phyloP scores from a whole-genome alignment of 2,888 invertebrate genomes.

The Lithosia quadra region DNA sequence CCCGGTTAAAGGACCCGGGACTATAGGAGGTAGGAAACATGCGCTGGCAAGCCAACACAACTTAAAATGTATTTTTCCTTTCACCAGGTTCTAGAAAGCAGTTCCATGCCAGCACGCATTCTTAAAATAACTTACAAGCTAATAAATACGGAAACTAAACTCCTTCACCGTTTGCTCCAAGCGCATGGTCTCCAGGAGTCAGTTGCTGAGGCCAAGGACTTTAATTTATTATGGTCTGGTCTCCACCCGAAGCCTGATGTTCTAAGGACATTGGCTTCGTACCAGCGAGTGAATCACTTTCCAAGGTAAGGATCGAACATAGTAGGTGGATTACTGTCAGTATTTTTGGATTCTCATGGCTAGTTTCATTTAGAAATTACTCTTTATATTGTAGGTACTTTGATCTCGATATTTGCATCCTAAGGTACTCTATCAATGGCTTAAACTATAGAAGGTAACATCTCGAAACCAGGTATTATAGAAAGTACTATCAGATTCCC shows the following conservation, averaged over 20 bases:
- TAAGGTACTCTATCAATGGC: background rate
- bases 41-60: background rate
- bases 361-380: background rate
- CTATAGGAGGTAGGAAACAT: background rate
- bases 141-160: conserved; percentile 93
- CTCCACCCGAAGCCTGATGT: conserved; percentile 96
- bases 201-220: conserved; percentile 88
- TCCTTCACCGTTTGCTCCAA: conserved; percentile 91
- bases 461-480: too few relatives aligned
- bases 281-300: conserved; percentile 98
- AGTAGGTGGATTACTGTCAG: conserved; percentile 48
- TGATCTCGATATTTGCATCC: background rate
- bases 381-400: background rate
- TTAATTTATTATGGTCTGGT: conserved; percentile 97
- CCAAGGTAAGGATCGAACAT: conserved; percentile 88
- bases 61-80: background rate
- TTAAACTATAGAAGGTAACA: background rate
- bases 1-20: too few relatives aligned
- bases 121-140: conserved; percentile 93
- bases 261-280: conserved; percentile 92
- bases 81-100: conserved; percentile 76
- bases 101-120: conserved; percentile 89
- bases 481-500: too few relatives aligned
- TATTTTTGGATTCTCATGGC: conserved; percentile 34
- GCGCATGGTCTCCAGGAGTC: conserved; percentile 93